Evolutionary conservation across 1,140 invertebrate genomes (phyloP).

Genomic region (Drosophila kikkawai): DNA sequence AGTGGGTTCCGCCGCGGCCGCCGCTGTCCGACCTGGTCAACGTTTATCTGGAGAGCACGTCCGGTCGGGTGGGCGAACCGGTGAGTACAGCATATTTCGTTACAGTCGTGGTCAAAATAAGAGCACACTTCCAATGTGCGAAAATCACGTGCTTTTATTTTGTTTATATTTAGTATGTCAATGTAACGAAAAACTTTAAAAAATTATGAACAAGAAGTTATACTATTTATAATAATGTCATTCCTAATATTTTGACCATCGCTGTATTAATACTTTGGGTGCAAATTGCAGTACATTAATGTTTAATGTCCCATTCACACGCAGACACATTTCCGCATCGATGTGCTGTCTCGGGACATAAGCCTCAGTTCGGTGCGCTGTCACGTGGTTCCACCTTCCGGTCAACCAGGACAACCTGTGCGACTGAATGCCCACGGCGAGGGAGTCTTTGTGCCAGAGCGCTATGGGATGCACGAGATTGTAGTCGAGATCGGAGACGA

Average conservation of each 20-base stretch:
- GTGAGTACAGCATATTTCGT: slow-evolving; percentile 86
- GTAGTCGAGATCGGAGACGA: slow-evolving; percentile 88
- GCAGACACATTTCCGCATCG: slow-evolving; percentile 93
- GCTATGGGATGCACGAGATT: slow-evolving; percentile 96
- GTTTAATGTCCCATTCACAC: slow-evolving; percentile 72
- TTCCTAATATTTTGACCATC: neutral
- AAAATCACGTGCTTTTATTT: neutral
- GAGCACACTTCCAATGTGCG: neutral
- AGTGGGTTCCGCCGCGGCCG: slow-evolving; percentile 93
- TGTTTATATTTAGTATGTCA: neutral
- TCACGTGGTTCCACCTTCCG: slow-evolving; percentile 93
- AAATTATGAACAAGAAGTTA: neutral
- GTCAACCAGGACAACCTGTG: slow-evolving; percentile 86
- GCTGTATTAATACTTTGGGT: slow-evolving; percentile 8
- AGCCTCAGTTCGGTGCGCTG: slow-evolving; percentile 92
- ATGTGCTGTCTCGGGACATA: slow-evolving; percentile 91
- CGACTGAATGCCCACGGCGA: slow-evolving; percentile 90
- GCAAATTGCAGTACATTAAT: slow-evolving; percentile 43
- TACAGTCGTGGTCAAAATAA: slow-evolving; percentile 15
- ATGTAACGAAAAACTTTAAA: neutral
- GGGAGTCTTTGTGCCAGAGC: slow-evolving; percentile 94
- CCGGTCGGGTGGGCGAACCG: slow-evolving; percentile 92
- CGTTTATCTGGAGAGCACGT: slow-evolving; percentile 91
- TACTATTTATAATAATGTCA: neutral
- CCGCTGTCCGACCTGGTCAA: slow-evolving; percentile 92